These are phyloP conservation scores for Priocnemis perturbator DNA, from an alignment of 2,888 invertebrate genomes.

Conservation along the genomic window DNA sequence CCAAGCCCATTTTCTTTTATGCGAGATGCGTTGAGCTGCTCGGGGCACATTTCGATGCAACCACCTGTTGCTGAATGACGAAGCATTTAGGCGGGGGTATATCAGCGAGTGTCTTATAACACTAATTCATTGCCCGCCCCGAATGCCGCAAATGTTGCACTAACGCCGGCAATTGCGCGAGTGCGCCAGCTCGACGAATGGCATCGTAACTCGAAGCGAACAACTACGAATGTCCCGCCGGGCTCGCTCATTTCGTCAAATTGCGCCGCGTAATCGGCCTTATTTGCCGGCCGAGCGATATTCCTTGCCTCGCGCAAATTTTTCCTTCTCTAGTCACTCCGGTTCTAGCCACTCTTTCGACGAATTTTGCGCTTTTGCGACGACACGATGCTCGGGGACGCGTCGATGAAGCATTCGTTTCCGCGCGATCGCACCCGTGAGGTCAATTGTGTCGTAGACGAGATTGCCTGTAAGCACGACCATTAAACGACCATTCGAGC, in stretches of 20 bases:
- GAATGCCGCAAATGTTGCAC: constrained; percentile 42
- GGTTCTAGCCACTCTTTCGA: no score
- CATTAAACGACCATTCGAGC: constrained; percentile 34
- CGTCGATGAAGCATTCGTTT: no score
- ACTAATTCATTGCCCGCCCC: constrained; percentile 51
- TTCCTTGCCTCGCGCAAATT: no score
- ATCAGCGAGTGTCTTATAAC: constrained; percentile 59
- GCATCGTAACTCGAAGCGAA: no score
- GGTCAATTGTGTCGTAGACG: no score
- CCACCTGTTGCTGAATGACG: constrained; percentile 60
- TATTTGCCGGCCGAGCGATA: no score
- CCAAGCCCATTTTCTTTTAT: constrained; percentile 44
- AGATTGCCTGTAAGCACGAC: constrained; percentile 9
- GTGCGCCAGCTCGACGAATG: neutral
- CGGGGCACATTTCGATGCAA: constrained; percentile 45
- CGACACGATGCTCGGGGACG: no score
- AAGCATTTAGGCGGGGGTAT: constrained; percentile 52
- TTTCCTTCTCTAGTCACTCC: no score
- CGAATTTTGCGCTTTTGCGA: no score
- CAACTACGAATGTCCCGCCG: no score
- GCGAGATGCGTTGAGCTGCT: constrained; percentile 41
- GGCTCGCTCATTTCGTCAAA: no score
- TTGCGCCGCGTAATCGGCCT: neutral
- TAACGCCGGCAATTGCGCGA: constrained; percentile 32
- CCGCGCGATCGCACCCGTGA: no score